These are phyloP conservation scores for Venusia cambrica DNA, from an alignment of 2,888 invertebrate species.

Conservation along the genomic window DNA sequence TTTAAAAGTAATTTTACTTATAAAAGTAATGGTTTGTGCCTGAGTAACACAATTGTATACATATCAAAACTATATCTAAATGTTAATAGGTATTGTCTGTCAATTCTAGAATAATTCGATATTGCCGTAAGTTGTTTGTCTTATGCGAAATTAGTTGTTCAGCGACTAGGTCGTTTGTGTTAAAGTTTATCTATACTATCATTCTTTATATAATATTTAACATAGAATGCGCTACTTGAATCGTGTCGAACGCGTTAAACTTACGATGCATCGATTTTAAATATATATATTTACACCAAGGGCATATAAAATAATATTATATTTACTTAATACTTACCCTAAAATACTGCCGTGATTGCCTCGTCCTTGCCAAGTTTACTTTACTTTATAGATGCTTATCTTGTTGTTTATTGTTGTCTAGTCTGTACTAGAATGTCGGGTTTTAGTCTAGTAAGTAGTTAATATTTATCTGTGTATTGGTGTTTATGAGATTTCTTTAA, in stretches of 20 bases:
- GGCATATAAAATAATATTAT: too few species aligned
- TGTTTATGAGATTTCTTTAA: too few species aligned
- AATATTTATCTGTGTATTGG: too few species aligned
- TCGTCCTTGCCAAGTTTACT: slow-evolving; percentile 30
- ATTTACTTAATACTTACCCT: too few species aligned
- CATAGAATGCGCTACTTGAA: slow-evolving; percentile 11
- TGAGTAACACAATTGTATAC: too few species aligned
- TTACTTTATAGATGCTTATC: slow-evolving; percentile 17
- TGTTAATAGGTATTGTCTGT: slow-evolving; percentile 19
- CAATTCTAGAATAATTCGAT: slow-evolving; percentile 10
- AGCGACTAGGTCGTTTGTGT: slow-evolving; percentile 28
- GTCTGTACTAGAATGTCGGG: too few species aligned
- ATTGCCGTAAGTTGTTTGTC: slow-evolving; percentile 41
- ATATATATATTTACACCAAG: too few species aligned
- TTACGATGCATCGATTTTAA: too few species aligned
- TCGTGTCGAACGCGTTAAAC: slow-evolving; percentile 24
- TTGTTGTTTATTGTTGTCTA: too few species aligned
- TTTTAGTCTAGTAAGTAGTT: too few species aligned
- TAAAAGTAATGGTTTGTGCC: too few species aligned
- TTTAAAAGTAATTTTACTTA: too few species aligned
- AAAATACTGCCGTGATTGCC: slow-evolving; percentile 14
- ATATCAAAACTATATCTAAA: neutral
- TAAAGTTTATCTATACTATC: slow-evolving; percentile 5
- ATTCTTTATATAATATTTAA: slow-evolving; percentile 12
- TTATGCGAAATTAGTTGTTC: slow-evolving; percentile 38